A percentile compares a stretch with the other conserved stretches of the same genome.
phyloP scores from a whole-genome alignment of 2,113 vertebrate species.

The Pangasianodon hypophthalmus region DNA sequence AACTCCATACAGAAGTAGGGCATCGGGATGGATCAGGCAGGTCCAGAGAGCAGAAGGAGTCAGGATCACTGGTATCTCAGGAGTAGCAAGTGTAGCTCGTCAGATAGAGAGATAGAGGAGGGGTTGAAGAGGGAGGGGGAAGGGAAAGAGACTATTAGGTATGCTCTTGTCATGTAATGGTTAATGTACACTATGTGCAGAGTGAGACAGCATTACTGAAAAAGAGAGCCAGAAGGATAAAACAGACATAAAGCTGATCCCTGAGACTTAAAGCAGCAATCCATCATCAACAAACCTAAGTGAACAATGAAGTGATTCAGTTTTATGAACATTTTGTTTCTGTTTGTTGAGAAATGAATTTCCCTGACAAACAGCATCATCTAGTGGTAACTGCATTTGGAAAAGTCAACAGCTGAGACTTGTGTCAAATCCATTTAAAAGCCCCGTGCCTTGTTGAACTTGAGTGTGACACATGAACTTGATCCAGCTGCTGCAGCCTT shows the following conservation, averaged over 20 bases:
- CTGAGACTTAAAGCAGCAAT: background rate
- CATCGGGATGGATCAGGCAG: background rate
- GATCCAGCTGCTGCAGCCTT: conserved; percentile 54
- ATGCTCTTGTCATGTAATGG: background rate
- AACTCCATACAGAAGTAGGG: background rate
- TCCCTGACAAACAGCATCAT: conserved; percentile 42
- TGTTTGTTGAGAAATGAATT: background rate
- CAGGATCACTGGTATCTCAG: background rate
- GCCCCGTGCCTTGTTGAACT: conserved; percentile 47
- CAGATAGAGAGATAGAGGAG: background rate
- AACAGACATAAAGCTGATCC: background rate
- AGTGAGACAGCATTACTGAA: background rate
- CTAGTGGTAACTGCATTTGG: conserved; percentile 32
- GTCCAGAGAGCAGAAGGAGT: background rate
- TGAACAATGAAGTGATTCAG: background rate
- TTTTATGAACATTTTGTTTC: background rate
- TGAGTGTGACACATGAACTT: conserved; percentile 50
- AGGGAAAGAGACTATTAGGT: background rate
- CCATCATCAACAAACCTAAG: background rate
- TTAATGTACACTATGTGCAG: background rate
- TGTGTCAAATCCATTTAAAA: conserved; percentile 51
- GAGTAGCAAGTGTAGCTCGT: background rate
- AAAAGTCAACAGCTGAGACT: conserved; percentile 46
- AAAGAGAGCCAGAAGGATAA: background rate
- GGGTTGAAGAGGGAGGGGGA: background rate